Evolutionary conservation across 2,797 vertebrate species (phyloP).

Genomic region (Moxostoma hubbsi): DNA sequence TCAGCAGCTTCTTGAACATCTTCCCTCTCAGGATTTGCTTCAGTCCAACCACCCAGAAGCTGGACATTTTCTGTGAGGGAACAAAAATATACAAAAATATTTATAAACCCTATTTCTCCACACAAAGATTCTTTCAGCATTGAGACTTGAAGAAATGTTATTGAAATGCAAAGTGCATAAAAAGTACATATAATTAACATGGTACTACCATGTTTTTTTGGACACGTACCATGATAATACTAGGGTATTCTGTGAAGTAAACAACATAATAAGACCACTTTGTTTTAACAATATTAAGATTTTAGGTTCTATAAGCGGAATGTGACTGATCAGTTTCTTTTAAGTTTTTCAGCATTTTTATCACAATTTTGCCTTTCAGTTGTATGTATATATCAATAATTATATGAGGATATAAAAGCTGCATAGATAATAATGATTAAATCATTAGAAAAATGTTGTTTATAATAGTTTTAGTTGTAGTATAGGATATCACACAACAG

Average conservation of each 20-base stretch:
- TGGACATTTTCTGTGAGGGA: slow-evolving; percentile 38
- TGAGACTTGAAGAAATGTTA: background rate
- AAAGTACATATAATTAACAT: background rate
- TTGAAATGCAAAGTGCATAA: background rate
- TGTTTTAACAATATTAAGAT: background rate
- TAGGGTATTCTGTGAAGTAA: no score
- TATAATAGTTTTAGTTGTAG: no score
- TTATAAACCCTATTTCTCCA: background rate
- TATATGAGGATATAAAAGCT: background rate
- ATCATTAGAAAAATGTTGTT: no score
- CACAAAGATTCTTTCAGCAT: background rate
- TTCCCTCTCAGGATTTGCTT: background rate
- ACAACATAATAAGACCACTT: background rate
- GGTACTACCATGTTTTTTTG: background rate
- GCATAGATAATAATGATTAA: background rate
- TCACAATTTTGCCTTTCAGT: no score
- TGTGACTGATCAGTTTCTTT: no score
- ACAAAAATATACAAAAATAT: background rate
- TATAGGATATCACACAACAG: no score
- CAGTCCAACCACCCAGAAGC: slow-evolving; percentile 48
- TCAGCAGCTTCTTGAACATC: slow-evolving; percentile 52
- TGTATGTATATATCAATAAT: no score
- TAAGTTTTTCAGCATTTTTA: no score
- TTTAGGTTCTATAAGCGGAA: no score
- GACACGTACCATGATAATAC: no score